Conservation (phyloP, 2,888 invertebrate genomes). For the Spodoptera picta region DNA sequence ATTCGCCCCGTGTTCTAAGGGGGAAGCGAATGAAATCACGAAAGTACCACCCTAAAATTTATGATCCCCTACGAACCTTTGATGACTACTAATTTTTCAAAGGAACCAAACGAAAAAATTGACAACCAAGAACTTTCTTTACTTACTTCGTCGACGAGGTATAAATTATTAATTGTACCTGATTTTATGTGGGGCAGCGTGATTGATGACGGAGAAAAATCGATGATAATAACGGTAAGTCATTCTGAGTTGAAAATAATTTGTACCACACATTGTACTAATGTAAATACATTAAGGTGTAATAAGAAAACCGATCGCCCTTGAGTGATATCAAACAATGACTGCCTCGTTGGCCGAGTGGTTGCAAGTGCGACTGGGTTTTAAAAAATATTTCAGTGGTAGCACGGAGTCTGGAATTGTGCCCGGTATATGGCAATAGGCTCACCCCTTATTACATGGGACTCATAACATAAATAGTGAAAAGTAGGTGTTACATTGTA, state of each 20-base stretch:
- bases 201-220: conserved; percentile 55
- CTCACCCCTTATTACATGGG: no score
- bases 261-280: conserved; percentile 7
- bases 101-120: conserved; percentile 66
- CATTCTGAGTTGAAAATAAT: conserved; percentile 34
- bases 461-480: no score
- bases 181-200: conserved; percentile 54
- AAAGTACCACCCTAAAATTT: conserved; percentile 80
- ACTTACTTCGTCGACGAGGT: conserved; percentile 59
- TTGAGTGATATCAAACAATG: no score
- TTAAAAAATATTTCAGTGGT: no score
- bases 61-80: conserved; percentile 78
- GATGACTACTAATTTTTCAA: conserved; percentile 84
- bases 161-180: conserved; percentile 66
- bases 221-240: conserved; percentile 52
- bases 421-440: no score
- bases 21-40: conserved; percentile 82
- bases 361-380: no score
- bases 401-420: no score
- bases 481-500: no score
- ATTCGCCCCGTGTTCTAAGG: conserved; percentile 77
- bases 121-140: conserved; percentile 66
- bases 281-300: conserved; percentile 18
- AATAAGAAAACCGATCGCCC: conserved; percentile 12
- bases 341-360: no score